Evolutionary conservation across 1,140 invertebrate species (phyloP).

Genomic region (Phortica variegata): DNA sequence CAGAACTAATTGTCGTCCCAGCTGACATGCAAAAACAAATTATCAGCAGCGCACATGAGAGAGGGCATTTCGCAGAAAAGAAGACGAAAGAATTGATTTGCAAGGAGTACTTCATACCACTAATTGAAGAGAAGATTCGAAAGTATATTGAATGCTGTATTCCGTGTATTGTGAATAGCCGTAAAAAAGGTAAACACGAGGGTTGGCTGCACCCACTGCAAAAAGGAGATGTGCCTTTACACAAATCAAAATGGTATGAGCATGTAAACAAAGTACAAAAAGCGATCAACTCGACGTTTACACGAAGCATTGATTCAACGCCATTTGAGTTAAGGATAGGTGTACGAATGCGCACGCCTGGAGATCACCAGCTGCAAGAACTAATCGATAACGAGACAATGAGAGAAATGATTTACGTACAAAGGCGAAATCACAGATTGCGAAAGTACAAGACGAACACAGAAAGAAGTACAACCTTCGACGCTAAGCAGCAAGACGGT

Average conservation of each 20-base stretch:
- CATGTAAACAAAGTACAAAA: slow-evolving; percentile 30
- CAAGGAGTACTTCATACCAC: slow-evolving; percentile 53
- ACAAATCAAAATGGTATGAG: slow-evolving; percentile 36
- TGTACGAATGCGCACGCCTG: slow-evolving; percentile 24
- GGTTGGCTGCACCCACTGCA: slow-evolving; percentile 42
- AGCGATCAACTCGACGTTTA: slow-evolving; percentile 37
- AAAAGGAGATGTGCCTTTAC: slow-evolving; percentile 33
- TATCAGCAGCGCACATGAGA: slow-evolving; percentile 17
- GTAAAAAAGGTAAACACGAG: slow-evolving; percentile 51
- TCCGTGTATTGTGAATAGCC: slow-evolving; percentile 34
- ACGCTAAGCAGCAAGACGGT: neutral
- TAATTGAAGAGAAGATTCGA: slow-evolving; percentile 39
- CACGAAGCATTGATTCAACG: slow-evolving; percentile 34
- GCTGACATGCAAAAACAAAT: slow-evolving; percentile 21
- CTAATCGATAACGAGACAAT: neutral
- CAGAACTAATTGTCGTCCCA: slow-evolving; percentile 21
- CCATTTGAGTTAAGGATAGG: slow-evolving; percentile 46
- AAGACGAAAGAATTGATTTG: slow-evolving; percentile 53
- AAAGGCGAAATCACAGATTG: too few species aligned
- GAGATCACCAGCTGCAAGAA: slow-evolving; percentile 12
- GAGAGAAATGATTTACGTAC: neutral
- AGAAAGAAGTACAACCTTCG: neutral
- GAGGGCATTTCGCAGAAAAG: slow-evolving; percentile 25
- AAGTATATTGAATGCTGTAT: slow-evolving; percentile 44
- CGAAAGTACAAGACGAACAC: neutral